A percentile compares a stretch with the other conserved stretches of the same genome.
These are phyloP conservation scores for Crioceris asparagi DNA, from an alignment of 2,888 invertebrate genomes.

Conservation along the genomic window DNA sequence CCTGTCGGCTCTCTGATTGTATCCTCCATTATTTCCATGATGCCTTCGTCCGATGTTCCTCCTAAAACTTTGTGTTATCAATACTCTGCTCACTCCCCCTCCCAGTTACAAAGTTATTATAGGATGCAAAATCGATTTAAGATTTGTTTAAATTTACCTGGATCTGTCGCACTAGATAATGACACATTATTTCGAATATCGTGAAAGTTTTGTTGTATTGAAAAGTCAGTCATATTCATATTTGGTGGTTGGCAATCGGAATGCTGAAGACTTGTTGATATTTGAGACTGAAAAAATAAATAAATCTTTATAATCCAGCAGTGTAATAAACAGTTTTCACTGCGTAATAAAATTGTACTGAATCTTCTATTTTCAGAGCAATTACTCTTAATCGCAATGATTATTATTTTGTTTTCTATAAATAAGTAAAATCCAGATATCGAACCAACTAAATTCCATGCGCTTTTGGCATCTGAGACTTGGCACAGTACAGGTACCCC, in stretches of 20 bases:
- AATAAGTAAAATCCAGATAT: too few relatives aligned
- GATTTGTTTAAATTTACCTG: constrained; percentile 31
- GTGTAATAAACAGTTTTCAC: too few relatives aligned
- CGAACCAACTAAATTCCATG: too few relatives aligned
- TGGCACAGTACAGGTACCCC: too few relatives aligned
- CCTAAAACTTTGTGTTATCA: constrained; percentile 22
- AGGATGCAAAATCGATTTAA: not conserved
- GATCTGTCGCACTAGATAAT: constrained; percentile 41
- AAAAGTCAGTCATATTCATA: constrained; percentile 21
- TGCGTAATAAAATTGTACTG: too few relatives aligned
- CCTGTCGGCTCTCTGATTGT: constrained; percentile 38
- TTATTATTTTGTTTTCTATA: too few relatives aligned
- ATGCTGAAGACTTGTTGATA: constrained; percentile 36
- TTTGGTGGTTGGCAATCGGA: constrained; percentile 26
- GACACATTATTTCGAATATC: constrained; percentile 41
- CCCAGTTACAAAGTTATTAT: not conserved
- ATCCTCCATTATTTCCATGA: constrained; percentile 49
- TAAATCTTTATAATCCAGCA: constrained; percentile 2
- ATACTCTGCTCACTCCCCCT: not conserved
- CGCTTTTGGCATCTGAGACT: too few relatives aligned
- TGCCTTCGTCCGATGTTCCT: constrained; percentile 39
- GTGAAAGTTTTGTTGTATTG: constrained; percentile 18
- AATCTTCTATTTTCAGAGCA: too few relatives aligned
- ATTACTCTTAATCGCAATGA: too few relatives aligned
- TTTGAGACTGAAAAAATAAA: constrained; percentile 32